Evolutionary conservation across 2,888 invertebrate species (phyloP), one percentile per base, ranked within the genome.

Genomic region (Cosmorhoe ocellata): DNA sequence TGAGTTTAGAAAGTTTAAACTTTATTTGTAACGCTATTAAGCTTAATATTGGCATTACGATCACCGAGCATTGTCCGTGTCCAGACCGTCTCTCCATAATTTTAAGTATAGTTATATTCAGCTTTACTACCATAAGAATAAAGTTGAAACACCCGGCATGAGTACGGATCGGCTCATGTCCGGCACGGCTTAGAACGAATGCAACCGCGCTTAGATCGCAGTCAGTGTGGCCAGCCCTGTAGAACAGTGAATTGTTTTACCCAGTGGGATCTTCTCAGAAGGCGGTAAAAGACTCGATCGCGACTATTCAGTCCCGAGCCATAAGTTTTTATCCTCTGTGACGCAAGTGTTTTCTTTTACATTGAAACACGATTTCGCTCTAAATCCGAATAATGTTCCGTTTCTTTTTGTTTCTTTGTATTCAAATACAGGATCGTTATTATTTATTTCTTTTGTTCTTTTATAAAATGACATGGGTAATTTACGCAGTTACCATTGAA

Each of bases 281-380:
- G 47, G 50, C 52, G 59, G 56, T 59, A 65, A 64, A 39, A 48
- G 45, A 45, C 42, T 44, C 41, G 46, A 52, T 47, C 38, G 42
- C 28, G 47, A 38, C 43, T 55, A 47, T 59, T 48, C 45, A 51
- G 56, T 40, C 34, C 32, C 18, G 38, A 40, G 27, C 49, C 44
- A 44, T 58, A 78, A 74, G 74, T 77, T 80, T 79, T 81, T 79
- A 78, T 56, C 61, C 59, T 18, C 24, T 71, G 70, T 74, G 70
- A 75, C 64, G 71, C 67, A 66, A 74, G 62, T 65, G 64, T 68
- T 71, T 72, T 66, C 69, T 64, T 69, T 69, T 64, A 64, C 67
- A 59, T 66, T 63, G 53, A 59, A 60, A 61, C 55, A 56, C 63
- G 61, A 67, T 67, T 65, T 58, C 39, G 57, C 62, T 59, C 55